These are phyloP conservation scores for Ceratosolen solmsi DNA, from an alignment of 1,140 invertebrate species.

Conservation along the genomic window DNA sequence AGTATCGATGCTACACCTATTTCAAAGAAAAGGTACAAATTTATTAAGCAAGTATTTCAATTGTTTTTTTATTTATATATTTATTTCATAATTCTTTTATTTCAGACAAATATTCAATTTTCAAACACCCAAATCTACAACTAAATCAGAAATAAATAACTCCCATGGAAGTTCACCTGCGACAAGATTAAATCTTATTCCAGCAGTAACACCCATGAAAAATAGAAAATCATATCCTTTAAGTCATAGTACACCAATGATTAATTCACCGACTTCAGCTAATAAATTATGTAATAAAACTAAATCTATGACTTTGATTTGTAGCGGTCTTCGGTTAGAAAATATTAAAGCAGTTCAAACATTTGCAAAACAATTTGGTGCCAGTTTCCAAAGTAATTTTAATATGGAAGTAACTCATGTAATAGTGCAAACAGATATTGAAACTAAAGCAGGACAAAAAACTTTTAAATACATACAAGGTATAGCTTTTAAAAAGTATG, in stretches of 20 bases:
- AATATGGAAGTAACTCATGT: constrained; percentile 55
- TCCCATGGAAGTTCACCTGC: constrained; percentile 11
- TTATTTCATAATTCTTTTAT: background rate
- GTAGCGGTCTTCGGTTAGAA: constrained; percentile 40
- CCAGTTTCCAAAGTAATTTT: constrained; percentile 51
- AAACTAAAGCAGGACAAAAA: constrained; percentile 48
- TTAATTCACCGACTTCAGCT: background rate
- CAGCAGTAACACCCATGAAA: constrained; percentile 48
- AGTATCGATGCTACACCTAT: constrained; percentile 45
- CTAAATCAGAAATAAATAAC: background rate
- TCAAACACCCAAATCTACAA: background rate
- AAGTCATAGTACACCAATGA: constrained; percentile 49
- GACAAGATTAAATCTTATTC: constrained; percentile 16
- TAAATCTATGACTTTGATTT: constrained; percentile 49
- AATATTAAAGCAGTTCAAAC: constrained; percentile 40
- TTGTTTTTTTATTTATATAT: background rate
- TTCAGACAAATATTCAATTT: constrained; percentile 24
- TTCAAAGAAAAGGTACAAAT: constrained; percentile 42
- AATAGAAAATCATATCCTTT: constrained; percentile 37
- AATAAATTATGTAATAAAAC: background rate
- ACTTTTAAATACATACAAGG: constrained; percentile 62
- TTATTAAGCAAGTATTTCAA: background rate
- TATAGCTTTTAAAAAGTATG: constrained; percentile 56
- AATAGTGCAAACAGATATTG: constrained; percentile 51
- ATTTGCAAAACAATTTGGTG: constrained; percentile 44